These are phyloP conservation scores for Drosophila nikananu DNA, from an alignment of 1,140 invertebrate genomes.

Conservation along the genomic window DNA sequence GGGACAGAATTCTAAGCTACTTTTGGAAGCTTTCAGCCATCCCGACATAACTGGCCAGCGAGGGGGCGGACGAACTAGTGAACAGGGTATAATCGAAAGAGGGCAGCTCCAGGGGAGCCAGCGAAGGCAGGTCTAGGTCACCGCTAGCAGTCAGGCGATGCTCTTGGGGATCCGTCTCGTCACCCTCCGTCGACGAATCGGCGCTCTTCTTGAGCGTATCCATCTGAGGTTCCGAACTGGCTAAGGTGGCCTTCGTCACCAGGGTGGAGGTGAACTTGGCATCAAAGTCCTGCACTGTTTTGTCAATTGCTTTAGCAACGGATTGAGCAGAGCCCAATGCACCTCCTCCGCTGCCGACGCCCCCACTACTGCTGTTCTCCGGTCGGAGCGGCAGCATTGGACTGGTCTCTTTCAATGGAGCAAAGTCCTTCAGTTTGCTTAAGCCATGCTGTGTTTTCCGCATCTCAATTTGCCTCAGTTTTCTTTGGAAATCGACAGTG, in stretches of 20 bases:
- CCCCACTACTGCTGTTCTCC: slow-evolving; percentile 48
- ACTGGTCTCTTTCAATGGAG: slow-evolving; percentile 64
- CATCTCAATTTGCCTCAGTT: slow-evolving; percentile 76
- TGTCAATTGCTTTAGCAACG: slow-evolving; percentile 80
- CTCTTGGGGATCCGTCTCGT: slow-evolving; percentile 11
- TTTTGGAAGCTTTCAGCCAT: slow-evolving; percentile 74
- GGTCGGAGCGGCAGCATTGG: slow-evolving; percentile 63
- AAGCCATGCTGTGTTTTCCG: slow-evolving; percentile 74
- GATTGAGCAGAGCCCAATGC: slow-evolving; percentile 63
- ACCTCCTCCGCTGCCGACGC: neutral
- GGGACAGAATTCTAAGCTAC: slow-evolving; percentile 25
- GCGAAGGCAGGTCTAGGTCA: slow-evolving; percentile 64
- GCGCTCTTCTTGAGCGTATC: slow-evolving; percentile 43
- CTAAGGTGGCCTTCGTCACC: slow-evolving; percentile 14
- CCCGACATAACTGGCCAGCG: slow-evolving; percentile 59
- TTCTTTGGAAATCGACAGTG: slow-evolving; percentile 74
- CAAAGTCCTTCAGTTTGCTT: slow-evolving; percentile 74
- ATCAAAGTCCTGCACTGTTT: slow-evolving; percentile 80
- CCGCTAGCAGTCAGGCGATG: slow-evolving; percentile 19
- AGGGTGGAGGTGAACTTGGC: slow-evolving; percentile 67
- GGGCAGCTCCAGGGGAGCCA: slow-evolving; percentile 76
- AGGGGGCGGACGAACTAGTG: slow-evolving; percentile 64
- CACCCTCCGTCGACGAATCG: slow-evolving; percentile 23
- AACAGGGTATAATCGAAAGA: slow-evolving; percentile 76
- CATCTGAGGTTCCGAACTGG: slow-evolving; percentile 48